Base-by-base conservation (phyloP, 2,888 invertebrate species). In the Carcina quercana region DNA sequence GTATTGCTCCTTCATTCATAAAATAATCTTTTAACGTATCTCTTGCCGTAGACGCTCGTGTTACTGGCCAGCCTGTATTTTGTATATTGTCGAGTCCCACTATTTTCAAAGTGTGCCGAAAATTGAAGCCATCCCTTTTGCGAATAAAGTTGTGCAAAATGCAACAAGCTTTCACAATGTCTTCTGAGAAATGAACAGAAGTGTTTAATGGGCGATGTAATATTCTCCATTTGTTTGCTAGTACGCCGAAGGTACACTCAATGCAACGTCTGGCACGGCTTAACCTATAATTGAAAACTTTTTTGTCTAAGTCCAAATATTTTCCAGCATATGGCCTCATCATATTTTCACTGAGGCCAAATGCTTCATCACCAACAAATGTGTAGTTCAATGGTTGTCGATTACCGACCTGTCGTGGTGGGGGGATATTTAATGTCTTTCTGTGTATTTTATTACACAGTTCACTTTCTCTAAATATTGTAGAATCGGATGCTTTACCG, bases 1-100 rank as follows among this genome's bases (percentile, higher is more conserved):
- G 35, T 42, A 47, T 42, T 40, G 42, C 37, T 41, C 45, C n/a
- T 37, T 47, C 42, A 42, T 45, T 45, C 39, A 43, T 40, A 43
- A 45, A 47, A 37, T 43, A 45, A 42, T 47, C 40, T 45, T 47
- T 40, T 42, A 43, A 42, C 30, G 32, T 44, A 33, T 41, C 43
- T 44, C 43, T 34, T 44, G 41, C 35, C 15, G 39, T 41, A 44
- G 31, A 39, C 25, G 39, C 33, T 40, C 41, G 41, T 41, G 28
- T 30, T 31, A 31, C 25, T 40, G 36, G 36, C 31, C 28, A 30
- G 28, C 41, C 40, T 41, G 38, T 39, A 38, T 38, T 32, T 43
- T 43, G 28, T 40, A 38, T 37, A 43, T 43, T 40, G 38, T 38
- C 40, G 38, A 43, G 33, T 37, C 40, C 43, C 15, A 40, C 43